A percentile compares a stretch with the other conserved stretches of the same genome.
Evolutionary conservation across 2,888 invertebrate species (phyloP).

Genomic region (Acleris literana): DNA sequence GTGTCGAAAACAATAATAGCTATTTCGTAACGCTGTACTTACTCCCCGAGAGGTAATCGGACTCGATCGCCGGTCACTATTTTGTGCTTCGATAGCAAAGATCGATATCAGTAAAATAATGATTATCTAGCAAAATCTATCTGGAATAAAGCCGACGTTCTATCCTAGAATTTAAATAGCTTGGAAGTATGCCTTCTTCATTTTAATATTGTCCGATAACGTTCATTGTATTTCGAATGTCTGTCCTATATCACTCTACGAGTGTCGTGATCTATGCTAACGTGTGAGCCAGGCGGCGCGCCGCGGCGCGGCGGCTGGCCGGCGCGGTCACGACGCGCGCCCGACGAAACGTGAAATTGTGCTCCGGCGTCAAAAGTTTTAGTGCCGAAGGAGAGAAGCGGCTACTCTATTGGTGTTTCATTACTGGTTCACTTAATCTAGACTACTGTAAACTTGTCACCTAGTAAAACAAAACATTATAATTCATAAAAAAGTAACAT

Average conservation of each 20-base stretch:
- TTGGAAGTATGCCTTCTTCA: slow-evolving; percentile 81
- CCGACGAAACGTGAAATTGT: slow-evolving; percentile 52
- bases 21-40: slow-evolving; percentile 65
- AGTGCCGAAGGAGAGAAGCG: slow-evolving; percentile 81
- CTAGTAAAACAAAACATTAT: slow-evolving; percentile 77
- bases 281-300: slow-evolving; percentile 56
- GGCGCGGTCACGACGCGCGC: slow-evolving; percentile 37
- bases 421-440: slow-evolving; percentile 83
- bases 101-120: slow-evolving; percentile 70
- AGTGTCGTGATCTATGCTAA: slow-evolving; percentile 80
- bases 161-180: slow-evolving; percentile 80
- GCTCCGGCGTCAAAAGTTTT: slow-evolving; percentile 76
- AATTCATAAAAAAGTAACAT: slow-evolving; percentile 81
- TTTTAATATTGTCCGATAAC: slow-evolving; percentile 82
- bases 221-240: slow-evolving; percentile 75
- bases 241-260: slow-evolving; percentile 78
- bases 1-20: slow-evolving; percentile 73
- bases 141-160: slow-evolving; percentile 81
- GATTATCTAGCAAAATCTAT: slow-evolving; percentile 82
- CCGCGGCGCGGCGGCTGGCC: slow-evolving; percentile 43
- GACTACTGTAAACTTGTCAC: slow-evolving; percentile 82
- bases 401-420: slow-evolving; percentile 84
- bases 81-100: slow-evolving; percentile 80
- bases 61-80: slow-evolving; percentile 75
- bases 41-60: slow-evolving; percentile 70